phyloP scores from a whole-genome alignment of 2,797 vertebrate species.

The Meriones psammophilus region DNA sequence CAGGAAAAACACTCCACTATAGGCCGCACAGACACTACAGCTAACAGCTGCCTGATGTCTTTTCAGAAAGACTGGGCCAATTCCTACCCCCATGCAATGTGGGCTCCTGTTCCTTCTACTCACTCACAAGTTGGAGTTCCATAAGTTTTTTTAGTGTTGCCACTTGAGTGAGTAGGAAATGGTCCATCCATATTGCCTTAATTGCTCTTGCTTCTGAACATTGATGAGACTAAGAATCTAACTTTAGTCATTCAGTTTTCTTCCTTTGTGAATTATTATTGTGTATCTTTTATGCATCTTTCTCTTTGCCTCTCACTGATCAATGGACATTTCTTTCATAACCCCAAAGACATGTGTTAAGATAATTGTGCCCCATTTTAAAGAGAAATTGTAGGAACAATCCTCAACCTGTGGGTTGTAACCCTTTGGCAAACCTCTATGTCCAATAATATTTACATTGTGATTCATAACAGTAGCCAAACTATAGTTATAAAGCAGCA shows the following conservation, averaged over 20 bases:
- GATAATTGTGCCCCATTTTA: rapidly evolving
- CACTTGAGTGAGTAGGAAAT: neutral
- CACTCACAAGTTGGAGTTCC: neutral
- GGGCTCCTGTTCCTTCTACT: neutral
- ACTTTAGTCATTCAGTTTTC: neutral
- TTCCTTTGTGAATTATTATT: neutral
- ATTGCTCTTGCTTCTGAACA: neutral
- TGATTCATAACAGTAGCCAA: neutral
- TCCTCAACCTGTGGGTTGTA: neutral
- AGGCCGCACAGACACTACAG: neutral
- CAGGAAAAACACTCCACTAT: neutral
- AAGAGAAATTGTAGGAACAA: neutral
- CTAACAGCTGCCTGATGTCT: neutral
- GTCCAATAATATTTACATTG: neutral
- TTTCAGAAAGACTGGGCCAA: neutral
- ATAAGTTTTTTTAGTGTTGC: neutral
- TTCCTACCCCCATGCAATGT: neutral
- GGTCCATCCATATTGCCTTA: neutral
- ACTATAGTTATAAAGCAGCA: neutral
- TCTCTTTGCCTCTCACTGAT: neutral
- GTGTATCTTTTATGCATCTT: neutral
- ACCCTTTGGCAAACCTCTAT: neutral
- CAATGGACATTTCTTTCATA: neutral
- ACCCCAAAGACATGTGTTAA: neutral
- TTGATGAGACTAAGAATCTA: neutral